phyloP scores from a whole-genome alignment of 1,140 invertebrate genomes.

The Lepidotrigona ventralis region DNA sequence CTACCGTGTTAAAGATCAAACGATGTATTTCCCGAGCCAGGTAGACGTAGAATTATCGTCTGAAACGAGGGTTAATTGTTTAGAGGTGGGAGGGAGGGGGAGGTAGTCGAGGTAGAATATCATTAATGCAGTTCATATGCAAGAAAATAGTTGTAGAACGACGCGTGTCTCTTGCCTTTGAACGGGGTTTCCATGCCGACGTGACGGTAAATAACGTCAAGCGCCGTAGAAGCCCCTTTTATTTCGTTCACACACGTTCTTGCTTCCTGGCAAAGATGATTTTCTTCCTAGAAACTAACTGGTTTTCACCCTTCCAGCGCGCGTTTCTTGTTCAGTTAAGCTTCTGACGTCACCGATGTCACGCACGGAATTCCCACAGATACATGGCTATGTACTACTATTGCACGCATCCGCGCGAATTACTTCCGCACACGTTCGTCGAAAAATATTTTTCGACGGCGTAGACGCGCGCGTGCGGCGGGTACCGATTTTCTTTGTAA shows the following conservation, averaged over 20 bases:
- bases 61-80: constrained; percentile 19
- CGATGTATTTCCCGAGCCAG: neutral
- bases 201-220: constrained; percentile 61
- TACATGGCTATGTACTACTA: too few relatives aligned
- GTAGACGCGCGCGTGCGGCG: constrained; percentile 10
- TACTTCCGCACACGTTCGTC: neutral
- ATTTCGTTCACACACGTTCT: constrained; percentile 30
- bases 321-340: neutral
- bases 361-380: too few relatives aligned
- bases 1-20: constrained; percentile 2
- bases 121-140: constrained; percentile 8
- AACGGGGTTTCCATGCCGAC: constrained; percentile 53
- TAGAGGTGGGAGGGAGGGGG: neutral
- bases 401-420: neutral
- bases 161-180: constrained; percentile 44
- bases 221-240: constrained; percentile 44
- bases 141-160: constrained; percentile 39
- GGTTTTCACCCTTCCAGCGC: neutral
- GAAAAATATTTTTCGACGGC: constrained; percentile 20
- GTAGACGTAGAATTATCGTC: constrained; percentile 3
- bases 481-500: constrained; percentile 57
- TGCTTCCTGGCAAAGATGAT: constrained; percentile 29
- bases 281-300: constrained; percentile 29
- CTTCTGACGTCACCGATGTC: neutral
- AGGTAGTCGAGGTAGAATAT: neutral